Base-by-base conservation (phyloP, 1,140 invertebrate species). In the Hylyphantes graminicola region DNA sequence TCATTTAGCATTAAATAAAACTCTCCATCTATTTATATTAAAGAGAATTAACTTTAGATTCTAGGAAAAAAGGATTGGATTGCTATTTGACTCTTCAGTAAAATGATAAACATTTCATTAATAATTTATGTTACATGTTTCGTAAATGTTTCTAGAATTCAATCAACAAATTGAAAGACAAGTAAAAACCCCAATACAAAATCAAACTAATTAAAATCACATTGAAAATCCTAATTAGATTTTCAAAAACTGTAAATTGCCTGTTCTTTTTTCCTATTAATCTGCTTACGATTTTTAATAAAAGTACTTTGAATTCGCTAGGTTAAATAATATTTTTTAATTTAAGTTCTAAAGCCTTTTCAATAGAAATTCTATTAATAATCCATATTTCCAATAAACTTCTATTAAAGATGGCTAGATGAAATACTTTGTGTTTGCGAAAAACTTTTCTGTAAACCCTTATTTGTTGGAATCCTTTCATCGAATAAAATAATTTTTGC, bases 341-440 rank as follows among this genome's bases (percentile, higher is more conserved):
- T 61, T 61, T 12, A 61, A 61, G 6, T 35, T 35, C 35, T 35
- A 61, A 17, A 61, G 57, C 12, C 57, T 15, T 6, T 61, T 12
- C 57, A 61, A 15, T 17, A 17, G 12, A 12, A 12, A 7, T 12
- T 64, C 53, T 76, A 61, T 76, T 63, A 61, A 19, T 76, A 76
- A 76, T 76, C 74, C 53, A 76, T 76, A 76, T 76, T 76, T 76
- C 74, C 74, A 76, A 76, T 76, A 76, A 76, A 76, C 61, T 54
- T 61, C 74, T 76, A 76, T 76, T 76, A 76, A 76, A 76, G 59
- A 19, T 61, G 15, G 72, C 61, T 50, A 76, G 74, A 76, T 64
- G 51, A 50, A 76, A 76, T 63, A 76, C 21, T 63, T 63, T 50
- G 17, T 61, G 57, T 64, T 51, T 51, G 21, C 21, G 53, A 19